Conservation (phyloP, 2,797 vertebrate genomes). For the Galago senegalensis region DNA sequence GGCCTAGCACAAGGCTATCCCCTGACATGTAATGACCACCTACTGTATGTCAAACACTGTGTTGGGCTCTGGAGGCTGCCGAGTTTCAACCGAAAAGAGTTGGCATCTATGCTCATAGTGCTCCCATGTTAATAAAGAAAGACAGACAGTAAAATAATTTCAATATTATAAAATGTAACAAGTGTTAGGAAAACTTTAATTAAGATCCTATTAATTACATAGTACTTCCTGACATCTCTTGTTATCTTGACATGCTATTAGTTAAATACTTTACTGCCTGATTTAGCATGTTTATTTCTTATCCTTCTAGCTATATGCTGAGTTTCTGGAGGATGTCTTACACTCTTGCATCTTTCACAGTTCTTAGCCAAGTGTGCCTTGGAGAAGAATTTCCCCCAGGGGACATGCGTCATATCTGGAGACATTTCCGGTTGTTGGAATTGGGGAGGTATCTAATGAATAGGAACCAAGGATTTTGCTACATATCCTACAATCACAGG, state of each 20-base stretch:
- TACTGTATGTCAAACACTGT: background rate
- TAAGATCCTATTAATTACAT: background rate
- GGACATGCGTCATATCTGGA: background rate
- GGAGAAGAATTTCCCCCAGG: background rate
- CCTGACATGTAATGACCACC: background rate
- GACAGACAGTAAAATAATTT: background rate
- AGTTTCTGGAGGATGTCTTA: background rate
- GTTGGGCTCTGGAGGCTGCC: background rate
- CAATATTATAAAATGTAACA: background rate
- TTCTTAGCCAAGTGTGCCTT: background rate
- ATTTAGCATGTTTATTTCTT: background rate
- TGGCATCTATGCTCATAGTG: background rate
- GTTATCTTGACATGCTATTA: background rate
- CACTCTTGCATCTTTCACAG: background rate
- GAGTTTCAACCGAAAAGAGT: background rate
- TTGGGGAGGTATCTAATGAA: too few relatives aligned
- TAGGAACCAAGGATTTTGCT: background rate
- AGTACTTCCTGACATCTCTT: background rate
- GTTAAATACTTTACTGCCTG: background rate
- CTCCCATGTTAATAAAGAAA: background rate
- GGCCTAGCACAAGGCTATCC: background rate
- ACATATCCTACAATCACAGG: background rate
- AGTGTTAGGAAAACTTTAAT: background rate
- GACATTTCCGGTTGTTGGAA: background rate
- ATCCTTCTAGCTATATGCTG: background rate